A percentile compares a stretch with the other conserved stretches of the same genome.
These are phyloP conservation scores for Loriculus beryllinus DNA, from an alignment of 2,797 vertebrate species.

Conservation along the genomic window DNA sequence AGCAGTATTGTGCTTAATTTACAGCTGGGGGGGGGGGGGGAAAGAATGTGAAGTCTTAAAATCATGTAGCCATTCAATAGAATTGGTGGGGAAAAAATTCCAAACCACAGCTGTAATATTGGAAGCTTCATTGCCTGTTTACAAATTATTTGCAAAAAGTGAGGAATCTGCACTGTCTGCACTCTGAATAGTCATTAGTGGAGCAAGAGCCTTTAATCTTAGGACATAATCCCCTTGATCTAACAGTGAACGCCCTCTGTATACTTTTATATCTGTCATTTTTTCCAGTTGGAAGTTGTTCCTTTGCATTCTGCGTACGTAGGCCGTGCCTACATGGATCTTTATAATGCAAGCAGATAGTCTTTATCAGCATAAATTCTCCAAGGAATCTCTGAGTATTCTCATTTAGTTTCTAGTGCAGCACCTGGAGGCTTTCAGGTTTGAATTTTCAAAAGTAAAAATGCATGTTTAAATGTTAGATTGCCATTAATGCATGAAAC, in stretches of 20 bases:
- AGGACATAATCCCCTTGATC: neutral
- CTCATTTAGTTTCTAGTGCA: neutral
- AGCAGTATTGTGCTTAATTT: neutral
- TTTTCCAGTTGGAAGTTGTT: neutral
- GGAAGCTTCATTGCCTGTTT: neutral
- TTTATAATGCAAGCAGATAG: neutral
- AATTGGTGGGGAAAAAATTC: neutral
- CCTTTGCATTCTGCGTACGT: neutral
- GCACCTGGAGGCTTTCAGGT: constrained; percentile 6
- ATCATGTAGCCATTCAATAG: neutral
- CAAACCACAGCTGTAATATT: neutral
- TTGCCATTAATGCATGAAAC: neutral
- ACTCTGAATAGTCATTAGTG: neutral
- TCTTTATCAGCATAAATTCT: constrained; percentile 9
- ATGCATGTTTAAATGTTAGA: neutral
- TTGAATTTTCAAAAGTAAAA: constrained; percentile 20
- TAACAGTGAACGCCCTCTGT: neutral
- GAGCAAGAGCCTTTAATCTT: neutral
- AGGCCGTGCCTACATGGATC: neutral
- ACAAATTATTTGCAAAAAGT: neutral
- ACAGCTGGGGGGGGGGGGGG: neutral
- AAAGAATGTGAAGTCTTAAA: constrained; percentile 6
- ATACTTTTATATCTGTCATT: neutral
- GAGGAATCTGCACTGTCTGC: neutral
- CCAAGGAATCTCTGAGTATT: neutral